A percentile compares a stretch with the other conserved stretches of the same genome.
Evolutionary conservation across 2,888 invertebrate species (phyloP).

Genomic region (Cremastobaeus sp.): DNA sequence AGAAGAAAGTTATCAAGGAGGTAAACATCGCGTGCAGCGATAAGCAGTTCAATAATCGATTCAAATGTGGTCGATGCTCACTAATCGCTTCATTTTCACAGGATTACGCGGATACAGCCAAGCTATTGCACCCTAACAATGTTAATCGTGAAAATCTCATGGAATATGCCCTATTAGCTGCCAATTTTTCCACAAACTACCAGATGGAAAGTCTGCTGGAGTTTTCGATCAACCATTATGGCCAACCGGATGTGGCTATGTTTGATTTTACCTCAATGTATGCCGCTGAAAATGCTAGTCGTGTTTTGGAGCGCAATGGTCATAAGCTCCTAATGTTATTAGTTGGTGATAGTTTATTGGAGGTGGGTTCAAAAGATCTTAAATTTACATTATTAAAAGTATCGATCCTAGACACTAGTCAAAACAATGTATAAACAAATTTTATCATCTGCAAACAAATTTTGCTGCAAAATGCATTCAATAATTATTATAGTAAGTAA

Average conservation of each 20-base stretch:
- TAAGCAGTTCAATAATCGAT: no score
- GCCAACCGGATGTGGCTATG: constrained; percentile 97
- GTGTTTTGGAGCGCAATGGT: constrained; percentile 87
- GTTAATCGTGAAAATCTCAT: constrained; percentile 93
- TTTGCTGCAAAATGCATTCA: no score
- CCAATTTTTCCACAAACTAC: constrained; percentile 93
- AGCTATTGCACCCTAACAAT: constrained; percentile 91
- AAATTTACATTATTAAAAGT: not conserved
- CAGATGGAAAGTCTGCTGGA: constrained; percentile 90
- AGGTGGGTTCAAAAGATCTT: constrained; percentile 80
- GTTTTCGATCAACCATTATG: constrained; percentile 98
- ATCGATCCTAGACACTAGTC: no score
- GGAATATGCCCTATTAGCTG: constrained; percentile 95
- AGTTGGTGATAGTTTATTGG: constrained; percentile 97
- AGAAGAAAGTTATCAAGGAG: no score
- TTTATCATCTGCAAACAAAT: no score
- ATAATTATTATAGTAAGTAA: no score
- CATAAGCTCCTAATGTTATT: constrained; percentile 91
- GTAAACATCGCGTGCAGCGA: no score
- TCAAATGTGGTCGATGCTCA: not conserved
- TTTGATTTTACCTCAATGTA: constrained; percentile 99
- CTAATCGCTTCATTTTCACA: constrained; percentile 77
- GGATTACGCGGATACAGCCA: constrained; percentile 94
- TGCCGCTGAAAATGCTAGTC: constrained; percentile 96
- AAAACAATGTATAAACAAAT: not conserved